Percentiles rank a stretch among this genome's conserved stretches.
Conservation (phyloP, 2,797 vertebrate species). For the Anas bernieri region DNA sequence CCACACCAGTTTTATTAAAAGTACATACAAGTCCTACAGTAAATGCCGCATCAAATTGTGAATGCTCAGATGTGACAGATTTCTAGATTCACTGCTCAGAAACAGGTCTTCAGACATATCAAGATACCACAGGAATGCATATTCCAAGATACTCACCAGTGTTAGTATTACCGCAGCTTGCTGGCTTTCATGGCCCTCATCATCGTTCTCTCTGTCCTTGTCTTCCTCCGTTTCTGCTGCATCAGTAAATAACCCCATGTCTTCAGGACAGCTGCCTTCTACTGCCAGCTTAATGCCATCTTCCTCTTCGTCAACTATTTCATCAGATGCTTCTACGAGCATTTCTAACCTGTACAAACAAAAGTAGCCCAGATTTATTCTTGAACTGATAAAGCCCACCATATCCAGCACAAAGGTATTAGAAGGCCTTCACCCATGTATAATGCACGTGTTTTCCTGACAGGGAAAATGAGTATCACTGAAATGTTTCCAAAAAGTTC, state of each 20-base stretch:
- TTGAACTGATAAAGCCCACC: not conserved
- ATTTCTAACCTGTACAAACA: slow-evolving; percentile 74
- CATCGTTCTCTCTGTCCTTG: not conserved
- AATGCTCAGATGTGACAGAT: not conserved
- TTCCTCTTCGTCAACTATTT: slow-evolving; percentile 62
- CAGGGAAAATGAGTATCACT: not conserved
- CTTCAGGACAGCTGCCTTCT: not conserved
- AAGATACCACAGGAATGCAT: not conserved
- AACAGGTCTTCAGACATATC: not conserved
- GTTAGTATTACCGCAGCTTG: slow-evolving; percentile 13
- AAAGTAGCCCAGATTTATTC: not conserved
- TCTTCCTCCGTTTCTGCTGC: not conserved
- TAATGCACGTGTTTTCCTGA: not conserved
- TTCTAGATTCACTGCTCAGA: not conserved
- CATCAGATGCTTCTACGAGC: slow-evolving; percentile 69
- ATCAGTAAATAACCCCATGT: not conserved
- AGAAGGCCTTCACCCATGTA: not conserved
- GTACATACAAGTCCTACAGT: not conserved
- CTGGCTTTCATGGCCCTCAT: not conserved
- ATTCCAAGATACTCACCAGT: slow-evolving; percentile 72
- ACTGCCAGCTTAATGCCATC: not conserved
- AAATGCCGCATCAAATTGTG: not conserved
- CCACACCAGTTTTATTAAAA: not conserved
- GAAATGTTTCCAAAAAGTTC: not conserved
- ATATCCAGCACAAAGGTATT: not conserved